A percentile compares a stretch with the other conserved stretches of the same genome.
Conservation (phyloP, 1,140 invertebrate species). For the Gryllus bimaculatus region DNA sequence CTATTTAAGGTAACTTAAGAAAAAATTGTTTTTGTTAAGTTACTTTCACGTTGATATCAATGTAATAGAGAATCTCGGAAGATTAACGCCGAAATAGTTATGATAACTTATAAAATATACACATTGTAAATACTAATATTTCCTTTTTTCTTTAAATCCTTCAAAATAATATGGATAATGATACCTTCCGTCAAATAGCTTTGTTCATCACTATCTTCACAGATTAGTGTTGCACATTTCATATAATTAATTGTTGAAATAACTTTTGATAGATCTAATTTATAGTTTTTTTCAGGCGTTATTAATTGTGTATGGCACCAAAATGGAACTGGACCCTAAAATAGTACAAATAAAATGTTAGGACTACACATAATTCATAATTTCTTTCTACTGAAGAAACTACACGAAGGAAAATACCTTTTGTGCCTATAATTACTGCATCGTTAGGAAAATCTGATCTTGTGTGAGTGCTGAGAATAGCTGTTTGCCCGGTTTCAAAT, state of each 20-base stretch:
- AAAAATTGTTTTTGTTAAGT: too few species aligned
- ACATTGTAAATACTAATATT: too few species aligned
- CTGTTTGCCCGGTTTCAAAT: conserved; percentile 52
- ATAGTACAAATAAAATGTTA: neutral
- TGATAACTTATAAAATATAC: too few species aligned
- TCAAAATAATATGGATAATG: too few species aligned
- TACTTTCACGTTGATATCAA: too few species aligned
- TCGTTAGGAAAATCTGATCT: conserved; percentile 48
- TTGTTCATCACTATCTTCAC: conserved; percentile 61
- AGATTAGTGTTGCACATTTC: conserved; percentile 61
- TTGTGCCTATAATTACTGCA: conserved; percentile 55
- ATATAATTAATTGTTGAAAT: conserved; percentile 46
- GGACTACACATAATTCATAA: too few species aligned
- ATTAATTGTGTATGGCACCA: conserved; percentile 37
- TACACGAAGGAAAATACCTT: conserved; percentile 50
- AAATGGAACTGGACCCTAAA: conserved; percentile 27
- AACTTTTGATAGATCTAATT: conserved; percentile 43
- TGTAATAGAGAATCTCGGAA: too few species aligned
- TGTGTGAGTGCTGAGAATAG: conserved; percentile 47
- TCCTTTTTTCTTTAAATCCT: too few species aligned
- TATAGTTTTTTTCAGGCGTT: conserved; percentile 32
- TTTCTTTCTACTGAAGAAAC: too few species aligned
- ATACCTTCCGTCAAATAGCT: conserved; percentile 52
- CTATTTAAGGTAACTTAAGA: too few species aligned
- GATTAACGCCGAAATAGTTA: too few species aligned